Evolutionary conservation across 2,888 invertebrate genomes (phyloP).

Genomic region (Diadegma fenestrale): DNA sequence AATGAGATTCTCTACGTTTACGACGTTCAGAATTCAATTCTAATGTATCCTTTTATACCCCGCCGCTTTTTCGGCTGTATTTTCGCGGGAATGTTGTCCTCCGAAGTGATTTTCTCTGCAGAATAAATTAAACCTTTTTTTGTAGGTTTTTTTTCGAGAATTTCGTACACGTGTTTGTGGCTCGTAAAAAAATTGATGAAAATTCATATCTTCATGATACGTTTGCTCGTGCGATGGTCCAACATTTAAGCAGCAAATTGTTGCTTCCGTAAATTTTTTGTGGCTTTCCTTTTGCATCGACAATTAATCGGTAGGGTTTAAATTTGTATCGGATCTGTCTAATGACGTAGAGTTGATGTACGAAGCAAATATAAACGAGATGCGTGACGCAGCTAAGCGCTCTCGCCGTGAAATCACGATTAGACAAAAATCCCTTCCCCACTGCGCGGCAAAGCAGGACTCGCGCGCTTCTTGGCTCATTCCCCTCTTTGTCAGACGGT

Average conservation of each 20-base stretch:
- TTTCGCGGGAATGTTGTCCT: background rate
- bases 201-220: background rate
- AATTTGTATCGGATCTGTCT: conserved; percentile 6
- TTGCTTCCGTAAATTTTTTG: background rate
- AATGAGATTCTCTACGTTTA: background rate
- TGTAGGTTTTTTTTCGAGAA: background rate
- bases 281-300: background rate
- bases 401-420: conserved; percentile 64
- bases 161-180: background rate
- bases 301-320: background rate
- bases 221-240: background rate
- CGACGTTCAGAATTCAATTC: background rate
- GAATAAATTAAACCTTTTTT: background rate
- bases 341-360: conserved; percentile 21
- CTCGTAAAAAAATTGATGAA: background rate
- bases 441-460: background rate
- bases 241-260: background rate
- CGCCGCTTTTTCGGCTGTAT: background rate
- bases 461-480: conserved; percentile 31
- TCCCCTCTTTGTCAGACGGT: conserved; percentile 45
- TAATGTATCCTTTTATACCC: background rate
- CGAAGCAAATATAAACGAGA: conserved; percentile 31
- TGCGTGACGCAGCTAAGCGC: conserved; percentile 43
- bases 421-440: conserved; percentile 51
- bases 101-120: background rate